Conservation (phyloP, 2,888 invertebrate genomes). For the Drosophila quinaria region DNA sequence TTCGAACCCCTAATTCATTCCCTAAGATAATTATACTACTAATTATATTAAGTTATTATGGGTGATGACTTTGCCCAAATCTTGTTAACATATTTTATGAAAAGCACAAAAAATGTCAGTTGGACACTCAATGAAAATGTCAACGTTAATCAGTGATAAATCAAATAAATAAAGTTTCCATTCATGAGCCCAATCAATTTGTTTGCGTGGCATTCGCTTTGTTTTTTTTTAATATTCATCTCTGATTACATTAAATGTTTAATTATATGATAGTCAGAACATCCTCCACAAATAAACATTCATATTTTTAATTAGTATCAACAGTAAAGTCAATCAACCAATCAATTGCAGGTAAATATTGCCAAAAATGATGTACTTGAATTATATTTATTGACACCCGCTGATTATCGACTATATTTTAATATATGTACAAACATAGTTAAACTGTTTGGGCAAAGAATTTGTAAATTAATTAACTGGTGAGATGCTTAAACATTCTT, state of each 20-base stretch:
- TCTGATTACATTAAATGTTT: not conserved
- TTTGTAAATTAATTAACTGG: too few species aligned
- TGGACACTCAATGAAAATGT: not conserved
- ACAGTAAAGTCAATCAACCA: not conserved
- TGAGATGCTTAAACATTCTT: too few species aligned
- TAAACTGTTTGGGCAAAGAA: too few species aligned
- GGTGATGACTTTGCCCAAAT: not conserved
- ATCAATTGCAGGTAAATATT: not conserved
- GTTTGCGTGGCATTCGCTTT: not conserved
- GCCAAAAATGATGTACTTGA: not conserved
- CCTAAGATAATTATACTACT: too few species aligned
- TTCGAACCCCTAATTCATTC: too few species aligned
- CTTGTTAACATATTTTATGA: not conserved
- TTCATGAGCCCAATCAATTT: constrained; percentile 4
- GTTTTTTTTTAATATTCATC: not conserved
- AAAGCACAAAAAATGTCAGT: not conserved
- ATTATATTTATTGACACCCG: not conserved
- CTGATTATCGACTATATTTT: not conserved
- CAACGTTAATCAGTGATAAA: constrained; percentile 1
- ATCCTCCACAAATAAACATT: not conserved
- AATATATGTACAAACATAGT: too few species aligned
- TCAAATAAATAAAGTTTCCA: not conserved
- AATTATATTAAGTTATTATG: not conserved
- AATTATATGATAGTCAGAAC: not conserved
- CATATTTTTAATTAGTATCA: not conserved